Percentiles rank a stretch among this genome's conserved stretches.
These are phyloP conservation scores for Hirtodrosophila confusa DNA, from an alignment of 2,888 invertebrate genomes.

Conservation along the genomic window DNA sequence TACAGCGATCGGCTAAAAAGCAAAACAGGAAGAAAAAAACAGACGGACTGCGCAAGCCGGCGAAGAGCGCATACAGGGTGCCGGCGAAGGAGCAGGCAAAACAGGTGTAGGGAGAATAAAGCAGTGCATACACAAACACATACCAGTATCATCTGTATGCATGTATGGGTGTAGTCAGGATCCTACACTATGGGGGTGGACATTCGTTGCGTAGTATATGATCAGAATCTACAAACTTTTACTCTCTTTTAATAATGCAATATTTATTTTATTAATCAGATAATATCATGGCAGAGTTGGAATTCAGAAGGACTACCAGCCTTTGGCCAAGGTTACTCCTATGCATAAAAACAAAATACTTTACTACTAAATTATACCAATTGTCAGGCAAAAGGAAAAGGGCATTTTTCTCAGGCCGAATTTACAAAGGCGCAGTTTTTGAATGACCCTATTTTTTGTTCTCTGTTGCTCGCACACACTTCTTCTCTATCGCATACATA, in stretches of 20 bases:
- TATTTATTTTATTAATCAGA: no score
- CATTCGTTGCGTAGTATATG: no score
- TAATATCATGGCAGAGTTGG: no score
- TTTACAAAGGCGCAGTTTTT: conserved; percentile 31
- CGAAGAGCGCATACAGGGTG: conserved; percentile 61
- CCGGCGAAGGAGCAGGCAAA: conserved; percentile 33
- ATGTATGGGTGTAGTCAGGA: no score
- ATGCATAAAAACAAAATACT: no score
- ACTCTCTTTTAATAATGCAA: no score
- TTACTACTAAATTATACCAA: conserved; percentile 21
- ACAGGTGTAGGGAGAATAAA: conserved; percentile 59
- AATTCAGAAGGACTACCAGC: no score
- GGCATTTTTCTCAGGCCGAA: conserved; percentile 18
- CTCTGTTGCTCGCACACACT: conserved; percentile 34
- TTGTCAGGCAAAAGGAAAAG: conserved; percentile 41
- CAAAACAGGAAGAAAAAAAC: conserved; percentile 11
- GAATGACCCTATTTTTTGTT: conserved; percentile 71
- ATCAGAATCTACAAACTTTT: no score
- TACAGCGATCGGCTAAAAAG: conserved; percentile 54
- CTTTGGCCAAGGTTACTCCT: no score
- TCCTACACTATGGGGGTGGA: no score
- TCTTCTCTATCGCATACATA: conserved; percentile 48
- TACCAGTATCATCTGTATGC: no score
- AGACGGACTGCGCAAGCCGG: conserved; percentile 8
- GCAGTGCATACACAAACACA: conserved; percentile 23